Base-by-base conservation (phyloP, 2,888 invertebrate genomes). In the Epirrhoe alternata region DNA sequence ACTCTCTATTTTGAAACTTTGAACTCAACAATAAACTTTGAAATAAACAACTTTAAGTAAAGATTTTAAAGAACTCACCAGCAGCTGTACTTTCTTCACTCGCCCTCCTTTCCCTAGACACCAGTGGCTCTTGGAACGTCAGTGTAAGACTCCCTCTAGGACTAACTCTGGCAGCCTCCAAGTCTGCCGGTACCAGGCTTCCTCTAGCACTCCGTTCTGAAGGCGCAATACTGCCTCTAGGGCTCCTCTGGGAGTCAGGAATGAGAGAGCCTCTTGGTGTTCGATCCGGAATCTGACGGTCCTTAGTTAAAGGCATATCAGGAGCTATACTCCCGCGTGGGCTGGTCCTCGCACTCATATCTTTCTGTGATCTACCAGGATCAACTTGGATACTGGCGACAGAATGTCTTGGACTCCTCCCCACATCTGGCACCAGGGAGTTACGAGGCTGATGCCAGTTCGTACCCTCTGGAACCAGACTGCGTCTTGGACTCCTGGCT, bases 221-320 rank as follows among this genome's bases (percentile, higher is more conserved):
- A 42, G 94, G 94, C 0, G 94, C 94, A 70, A 95, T 92, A 76
- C 95, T 95, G 0, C 95, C 95, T 58, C 95, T 90, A 0, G 95
- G 95, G 78, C 95, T 94, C 50, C 95, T 90, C 68, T 94, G 94
- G 52, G 92, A 91, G 67, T 92, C 93, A 62, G 94, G 94, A 17
- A 95, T 94, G 58, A 95, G 87, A 35, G 95, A 95, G 0, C 95
- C 95, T 54, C 95, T 87, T 0, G 95, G 95, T 74, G 91, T 93
- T 63, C 90, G 86, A 30, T 94, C 94, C 16, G 88, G 84, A 7
- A 90, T 52, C 12, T 55, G 62, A 57, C 60, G 85, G 24, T 94
- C 90, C 66, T 70, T 71, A 7, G 58, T 61, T 60, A 94, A 88
- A 54, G 94, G 82, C 1, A 88, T 85, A 51, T 93, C 94, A 30